Evolutionary conservation across 2,888 invertebrate species (phyloP), one percentile per base, ranked within the genome.

Genomic region (Bombyx huttoni): DNA sequence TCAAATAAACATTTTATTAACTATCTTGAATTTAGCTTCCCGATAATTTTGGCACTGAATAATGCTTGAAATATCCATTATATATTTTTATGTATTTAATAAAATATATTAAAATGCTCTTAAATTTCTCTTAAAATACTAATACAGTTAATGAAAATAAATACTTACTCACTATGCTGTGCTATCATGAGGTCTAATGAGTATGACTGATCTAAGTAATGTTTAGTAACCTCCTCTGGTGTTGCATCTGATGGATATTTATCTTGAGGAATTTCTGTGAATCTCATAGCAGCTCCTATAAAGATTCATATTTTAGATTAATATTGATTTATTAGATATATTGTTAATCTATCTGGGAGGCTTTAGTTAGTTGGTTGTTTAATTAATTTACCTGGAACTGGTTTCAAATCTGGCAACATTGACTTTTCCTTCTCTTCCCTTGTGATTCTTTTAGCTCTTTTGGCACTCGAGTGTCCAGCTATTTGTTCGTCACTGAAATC

Each of bases 181-280:
- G 84, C 71, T 47, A 94, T 75, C 75, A 94, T 85, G 2, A 89
- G 80, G 54, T 94, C 91, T 54, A 96, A 78, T 3, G 91, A 89
- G 75, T 92, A 95, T 45, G 93, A 92, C 49, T 92, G 91, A 75
- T 98, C 98, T 67, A 98, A 89, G 57, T 93, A 94, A 81, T 96
- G 94, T 63, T 91, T 91, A 0, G 98, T 97, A 50, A 98, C 93
- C 80, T 98, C 94, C 46, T 93, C 89, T 0, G 98, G 95, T 2
- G 92, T 91, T 0, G 95, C 91, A 12, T 93, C 93, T 7, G 92
- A 91, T 0, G 97, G 97, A 70, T 93, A 96, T 64, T 90, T 91
- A 63, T 92, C 91, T 33, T 90, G 89, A 0, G 97, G 96, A 60
- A 98, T 90, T 58, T 88, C 74, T 12, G 94, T 93, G 62, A 97